Base-by-base conservation (phyloP, 2,888 invertebrate genomes). In the Coremacera marginata region DNA sequence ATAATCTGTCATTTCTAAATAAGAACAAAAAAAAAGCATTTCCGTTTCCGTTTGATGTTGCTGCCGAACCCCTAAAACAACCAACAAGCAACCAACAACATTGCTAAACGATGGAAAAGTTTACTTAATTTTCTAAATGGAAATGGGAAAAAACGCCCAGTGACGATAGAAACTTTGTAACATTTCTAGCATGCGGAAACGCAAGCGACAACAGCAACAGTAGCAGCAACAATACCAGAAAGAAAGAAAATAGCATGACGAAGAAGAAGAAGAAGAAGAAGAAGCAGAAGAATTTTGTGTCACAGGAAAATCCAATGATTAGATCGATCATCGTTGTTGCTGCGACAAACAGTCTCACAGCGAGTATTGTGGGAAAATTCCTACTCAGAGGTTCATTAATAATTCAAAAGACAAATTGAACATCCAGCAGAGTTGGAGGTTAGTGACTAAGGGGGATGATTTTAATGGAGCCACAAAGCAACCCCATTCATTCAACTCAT, bases 321-420 rank as follows among this genome's bases (percentile, higher is more conserved):
- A 74, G 63, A 76, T 77, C 75, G 75, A 79, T 78, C 79, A 71
- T 78, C 72, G 76, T 65, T 78, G 70, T 76, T 72, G 78, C 78
- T 74, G 70, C 78, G 77, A 22, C 73, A 75, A 70, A 74, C 70
- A 70, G 75, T 68, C 72, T 34, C 49, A 76, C n/a, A 25, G 55
- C 49, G 34, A 25, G 60, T 49, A 52, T 52, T 25, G 70, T 52
- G 37, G 75, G 70, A 67, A 27, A 25, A 11, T 16, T 16, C 62
- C 49, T 22, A 22, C 57, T 68, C 73, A 16, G 80, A 81, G 78
- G 79, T 83, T 85, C 86, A 88, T 88, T 86, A 88, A 86, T 87
- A 88, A 87, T 88, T 87, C 87, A 87, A 84, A 85, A 84, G 86
- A 86, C 84, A 87, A 87, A 87, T 86, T 84, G 82, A 80, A 81